Percentiles rank a stretch among this genome's conserved stretches.
Evolutionary conservation across 2,113 vertebrate species (phyloP).

Genomic region (Ptilonorhynchus violaceus): DNA sequence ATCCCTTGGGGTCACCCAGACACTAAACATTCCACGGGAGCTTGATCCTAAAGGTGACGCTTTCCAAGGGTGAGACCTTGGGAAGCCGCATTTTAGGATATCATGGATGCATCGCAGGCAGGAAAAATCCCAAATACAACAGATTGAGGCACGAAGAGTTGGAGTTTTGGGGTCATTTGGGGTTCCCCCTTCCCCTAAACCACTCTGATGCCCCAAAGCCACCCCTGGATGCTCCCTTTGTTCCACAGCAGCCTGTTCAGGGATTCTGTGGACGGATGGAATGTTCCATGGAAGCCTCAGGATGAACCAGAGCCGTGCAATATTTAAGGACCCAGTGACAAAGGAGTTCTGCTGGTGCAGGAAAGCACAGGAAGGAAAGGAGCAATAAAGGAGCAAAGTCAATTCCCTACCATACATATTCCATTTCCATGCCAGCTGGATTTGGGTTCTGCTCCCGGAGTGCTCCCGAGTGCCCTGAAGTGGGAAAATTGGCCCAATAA

Average conservation of each 20-base stretch:
- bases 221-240: neutral
- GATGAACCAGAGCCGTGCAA: neutral
- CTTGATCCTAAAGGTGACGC: neutral
- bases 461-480: neutral
- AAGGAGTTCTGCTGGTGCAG: neutral
- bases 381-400: neutral
- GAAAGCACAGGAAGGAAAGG: neutral
- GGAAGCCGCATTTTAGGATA: neutral
- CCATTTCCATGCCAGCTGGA: neutral
- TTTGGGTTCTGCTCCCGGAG: neutral
- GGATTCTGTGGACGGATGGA: rapidly evolving
- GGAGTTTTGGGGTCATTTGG: neutral
- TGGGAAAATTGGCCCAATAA: neutral
- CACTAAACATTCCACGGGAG: neutral
- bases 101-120: neutral
- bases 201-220: neutral
- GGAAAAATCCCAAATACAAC: neutral
- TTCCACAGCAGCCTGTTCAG: neutral
- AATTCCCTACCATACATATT: neutral
- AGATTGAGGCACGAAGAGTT: neutral
- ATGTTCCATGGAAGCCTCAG: neutral
- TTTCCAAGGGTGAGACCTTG: rapidly evolving
- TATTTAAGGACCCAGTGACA: neutral
- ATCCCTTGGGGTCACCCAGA: neutral
- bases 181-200: neutral